Evolutionary conservation across 2,888 invertebrate genomes (phyloP), one percentile per base, ranked within the genome.

Genomic region (Drosophila planitibia): DNA sequence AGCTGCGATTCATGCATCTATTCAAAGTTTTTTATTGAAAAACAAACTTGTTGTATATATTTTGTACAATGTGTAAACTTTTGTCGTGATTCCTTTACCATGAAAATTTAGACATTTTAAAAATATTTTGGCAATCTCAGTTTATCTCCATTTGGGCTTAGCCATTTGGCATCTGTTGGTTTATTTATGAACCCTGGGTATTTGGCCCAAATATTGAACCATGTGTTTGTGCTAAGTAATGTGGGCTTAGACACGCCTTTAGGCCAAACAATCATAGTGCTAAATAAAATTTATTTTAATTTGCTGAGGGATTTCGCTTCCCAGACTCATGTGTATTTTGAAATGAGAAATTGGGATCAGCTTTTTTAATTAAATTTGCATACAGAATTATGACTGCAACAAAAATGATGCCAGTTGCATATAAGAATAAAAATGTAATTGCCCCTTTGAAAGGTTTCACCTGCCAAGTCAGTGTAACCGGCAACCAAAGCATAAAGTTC

Each of bases 331-430:
- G 10, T 14, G 30, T 37, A 14, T 44, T 30, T 22, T 12, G 10
- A 19, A 60, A 35, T 32, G 32, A 30, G 1, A 39, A 44, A 63
- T 64, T 0, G 16, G 19, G 44, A 22, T 32, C 60, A 65, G 47
- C 41, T 28, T 54, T 58, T 75, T 89, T 86, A 83, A 85, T 85
- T 86, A 89, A 89, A 89, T 76, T 86, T 74, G 65, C 67, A 70
- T 85, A 35, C 57, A 62, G 62, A 57, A 74, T 62, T 70, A 55
- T 16, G 39, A 47, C 64, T 71, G 66, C 59, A 67, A 71, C 60
- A 72, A 71, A 80, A 70, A 19, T 69, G 55, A 71, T 76, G 73
- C 57, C 57, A 37, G 25, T 4, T 35, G 25, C 25, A 47, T 4
- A 61, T 67, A 64, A 63, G 66, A 71, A 61, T 52, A 53, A 25